These are phyloP conservation scores for Acrobasis repandana DNA, from an alignment of 2,888 invertebrate genomes.

Conservation along the genomic window DNA sequence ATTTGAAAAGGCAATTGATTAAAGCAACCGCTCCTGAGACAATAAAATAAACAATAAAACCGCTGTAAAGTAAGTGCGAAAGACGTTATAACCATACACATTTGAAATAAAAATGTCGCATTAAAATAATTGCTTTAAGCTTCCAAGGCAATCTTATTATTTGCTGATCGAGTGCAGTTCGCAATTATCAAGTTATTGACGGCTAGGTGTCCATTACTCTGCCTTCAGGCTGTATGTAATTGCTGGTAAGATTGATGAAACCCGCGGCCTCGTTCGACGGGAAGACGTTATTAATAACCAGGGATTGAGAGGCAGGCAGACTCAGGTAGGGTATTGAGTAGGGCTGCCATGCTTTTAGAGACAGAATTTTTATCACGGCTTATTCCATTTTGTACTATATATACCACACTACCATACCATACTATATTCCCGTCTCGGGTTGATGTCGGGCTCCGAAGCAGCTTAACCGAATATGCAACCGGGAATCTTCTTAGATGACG, in stretches of 20 bases:
- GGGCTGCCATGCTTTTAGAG: too few species aligned
- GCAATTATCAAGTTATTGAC: slow-evolving; percentile 34
- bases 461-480: too few species aligned
- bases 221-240: slow-evolving; percentile 42
- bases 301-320: not conserved
- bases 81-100: too few species aligned
- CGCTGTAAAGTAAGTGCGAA: not conserved
- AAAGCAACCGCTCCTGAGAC: not conserved
- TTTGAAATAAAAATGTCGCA: not conserved
- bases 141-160: slow-evolving; percentile 21
- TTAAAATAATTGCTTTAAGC: not conserved
- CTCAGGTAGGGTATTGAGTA: not conserved
- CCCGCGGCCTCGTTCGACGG: slow-evolving; percentile 26
- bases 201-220: slow-evolving; percentile 32
- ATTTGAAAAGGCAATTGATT: not conserved
- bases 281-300: slow-evolving; percentile 28
- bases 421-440: too few species aligned
- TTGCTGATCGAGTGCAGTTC: slow-evolving; percentile 28
- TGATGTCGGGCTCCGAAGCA: too few species aligned
- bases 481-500: too few species aligned
- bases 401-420: too few species aligned
- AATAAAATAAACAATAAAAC: not conserved
- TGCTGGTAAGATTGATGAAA: slow-evolving; percentile 43
- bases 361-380: too few species aligned
- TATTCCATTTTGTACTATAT: too few species aligned